Base-by-base conservation (phyloP, 2,888 invertebrate species). In the Microctonus aethiopoides region DNA sequence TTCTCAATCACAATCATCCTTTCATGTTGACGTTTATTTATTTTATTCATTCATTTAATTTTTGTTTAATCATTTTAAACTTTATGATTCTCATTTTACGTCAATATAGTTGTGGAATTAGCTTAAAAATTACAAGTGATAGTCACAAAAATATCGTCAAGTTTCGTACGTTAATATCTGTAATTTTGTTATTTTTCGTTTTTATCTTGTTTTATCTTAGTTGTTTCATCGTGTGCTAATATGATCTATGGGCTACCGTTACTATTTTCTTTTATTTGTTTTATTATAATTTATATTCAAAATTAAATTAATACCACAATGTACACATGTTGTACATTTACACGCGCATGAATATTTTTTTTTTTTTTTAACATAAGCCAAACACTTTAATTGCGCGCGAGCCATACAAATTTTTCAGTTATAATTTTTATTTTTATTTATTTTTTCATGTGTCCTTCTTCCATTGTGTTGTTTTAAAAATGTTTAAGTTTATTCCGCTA, bases 71-170 rank as follows among this genome's bases (percentile, higher is more conserved):
- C 32, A 56, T 36, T 32, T 34, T 29, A 56, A n/a, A 20, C 10
- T 57, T 51, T 64, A 57, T 74, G 68, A 68, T 60, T 52, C 46
- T 46, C 66, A 34, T 70, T 46, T 46, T 7, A 46, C 46, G 41
- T 68, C 56, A 46, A 72, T 66, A 39, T n/a, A n/a, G n/a, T 46
- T 57, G 46, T 71, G 32, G 63, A 46, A 46, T 34, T 56, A 57
- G 16, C 22, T 39, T 57, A 60, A 54, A 51, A 9, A 67, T 61
- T 61, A 61, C 61, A 61, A 46, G 61, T 52, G 61, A 67, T n/a
- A 61, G 54, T 67, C 67, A 67, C 60, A 67, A 67, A 67, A 67
- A 67, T 67, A 67, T 67, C 46, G 32, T 60, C 60, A n/a, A 67
- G 29, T 57, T 62, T 68, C 26, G 16, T 29, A 34, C 5, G 16